These are phyloP conservation scores for Sipha maydis DNA, from an alignment of 2,888 invertebrate species.

Conservation along the genomic window DNA sequence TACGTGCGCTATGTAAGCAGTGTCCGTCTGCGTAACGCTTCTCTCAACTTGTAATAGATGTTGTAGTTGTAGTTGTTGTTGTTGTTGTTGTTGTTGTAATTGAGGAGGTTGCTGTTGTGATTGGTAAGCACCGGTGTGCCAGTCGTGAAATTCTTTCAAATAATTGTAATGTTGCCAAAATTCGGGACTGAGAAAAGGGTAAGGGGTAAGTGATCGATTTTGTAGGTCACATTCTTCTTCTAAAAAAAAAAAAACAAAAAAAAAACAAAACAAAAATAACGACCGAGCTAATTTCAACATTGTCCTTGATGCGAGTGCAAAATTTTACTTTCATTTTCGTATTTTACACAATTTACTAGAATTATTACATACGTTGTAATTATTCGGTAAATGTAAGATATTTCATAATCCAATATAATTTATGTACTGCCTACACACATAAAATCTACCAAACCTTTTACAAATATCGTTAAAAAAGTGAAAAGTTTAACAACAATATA, in stretches of 20 bases:
- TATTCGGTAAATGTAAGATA: background rate
- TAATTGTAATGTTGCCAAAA: slow-evolving; percentile 57
- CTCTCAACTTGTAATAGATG: too few species aligned
- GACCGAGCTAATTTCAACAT: slow-evolving; percentile 26
- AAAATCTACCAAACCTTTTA: background rate
- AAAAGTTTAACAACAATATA: background rate
- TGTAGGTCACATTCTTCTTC: slow-evolving; percentile 38
- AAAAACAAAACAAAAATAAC: slow-evolving; percentile 40
- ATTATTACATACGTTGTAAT: background rate
- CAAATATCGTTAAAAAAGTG: slow-evolving; percentile 7
- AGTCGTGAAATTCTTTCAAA: slow-evolving; percentile 52
- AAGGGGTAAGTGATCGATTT: slow-evolving; percentile 47
- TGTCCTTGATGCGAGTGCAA: slow-evolving; percentile 23
- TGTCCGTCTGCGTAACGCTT: background rate
- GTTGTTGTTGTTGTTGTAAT: background rate
- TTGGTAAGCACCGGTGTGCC: background rate
- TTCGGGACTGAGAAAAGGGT: slow-evolving; percentile 36
- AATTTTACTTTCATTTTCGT: slow-evolving; percentile 25
- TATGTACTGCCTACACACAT: background rate
- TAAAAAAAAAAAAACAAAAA: slow-evolving; percentile 42
- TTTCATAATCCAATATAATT: slow-evolving; percentile 1
- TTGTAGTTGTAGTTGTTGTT: background rate
- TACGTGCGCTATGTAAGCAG: slow-evolving; percentile 4
- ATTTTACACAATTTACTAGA: slow-evolving; percentile 20
- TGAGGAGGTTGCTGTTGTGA: background rate